Conservation (phyloP, 2,113 vertebrate genomes). For the Ivindomyrus marchei region DNA sequence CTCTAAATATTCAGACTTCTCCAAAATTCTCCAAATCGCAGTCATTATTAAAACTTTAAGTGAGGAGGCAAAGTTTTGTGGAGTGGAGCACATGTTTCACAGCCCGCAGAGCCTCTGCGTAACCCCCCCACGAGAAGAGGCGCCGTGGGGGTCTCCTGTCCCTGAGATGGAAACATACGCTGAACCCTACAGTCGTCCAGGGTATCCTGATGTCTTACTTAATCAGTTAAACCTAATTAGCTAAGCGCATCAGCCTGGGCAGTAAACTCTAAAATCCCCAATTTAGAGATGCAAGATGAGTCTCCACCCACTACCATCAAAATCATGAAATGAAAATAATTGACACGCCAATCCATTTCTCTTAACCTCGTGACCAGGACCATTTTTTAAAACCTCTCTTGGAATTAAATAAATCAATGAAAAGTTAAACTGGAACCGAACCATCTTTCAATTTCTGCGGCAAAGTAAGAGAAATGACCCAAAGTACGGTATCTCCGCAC, state of each 20-base stretch:
- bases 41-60: neutral
- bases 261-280: neutral
- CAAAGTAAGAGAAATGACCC: slow-evolving; percentile 6
- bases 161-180: neutral
- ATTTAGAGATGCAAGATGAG: neutral
- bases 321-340: slow-evolving; percentile 3
- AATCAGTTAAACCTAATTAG: slow-evolving; percentile 7
- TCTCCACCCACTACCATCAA: neutral
- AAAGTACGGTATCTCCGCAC: slow-evolving; percentile 1
- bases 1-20: neutral
- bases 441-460: slow-evolving; percentile 3
- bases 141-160: neutral
- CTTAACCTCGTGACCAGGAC: neutral
- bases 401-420: slow-evolving; percentile 26
- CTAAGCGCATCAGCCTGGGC: neutral
- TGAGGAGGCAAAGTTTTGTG: neutral
- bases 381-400: neutral
- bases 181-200: neutral
- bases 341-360: neutral
- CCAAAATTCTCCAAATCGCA: neutral
- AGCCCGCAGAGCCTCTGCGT: neutral
- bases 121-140: too few species aligned
- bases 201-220: neutral
- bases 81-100: neutral
- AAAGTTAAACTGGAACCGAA: slow-evolving; percentile 21